Evolutionary conservation across 2,888 invertebrate genomes (phyloP), one percentile per base, ranked within the genome.

Genomic region (Phaedon cochleariae): DNA sequence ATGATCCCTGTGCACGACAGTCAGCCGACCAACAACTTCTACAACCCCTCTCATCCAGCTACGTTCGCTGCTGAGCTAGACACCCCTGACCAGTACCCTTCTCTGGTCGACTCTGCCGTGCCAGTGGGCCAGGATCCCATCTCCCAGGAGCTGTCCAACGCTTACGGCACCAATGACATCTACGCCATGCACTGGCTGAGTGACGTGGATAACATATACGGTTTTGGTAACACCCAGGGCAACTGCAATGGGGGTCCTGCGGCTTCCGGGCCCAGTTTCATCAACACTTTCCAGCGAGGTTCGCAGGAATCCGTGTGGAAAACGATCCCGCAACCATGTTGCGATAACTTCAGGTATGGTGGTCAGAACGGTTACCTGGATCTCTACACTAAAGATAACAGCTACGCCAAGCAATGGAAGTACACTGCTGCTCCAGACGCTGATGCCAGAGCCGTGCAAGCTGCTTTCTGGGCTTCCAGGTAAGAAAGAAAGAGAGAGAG

Each of bases 281-380:
- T 75, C 60, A 75, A 75, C 69, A 73, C 71, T 26, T 75, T 70
- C 70, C 74, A 75, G 52, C 72, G 75, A 69, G 75, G 75, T 15
- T 57, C 74, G 10, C 55, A 64, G 59, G 75, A 75, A 59, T 75
- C 75, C 0, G 74, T 73, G 1, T 75, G 75, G 75, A 75, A 73
- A 49, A 74, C 75, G 5, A 65, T 75, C 57, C 75, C 75, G 18
- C 75, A 75, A 58, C 68, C 75, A 21, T 74, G 74, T 21, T 75
- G 75, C 57, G 75, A 75, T 21, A 15, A 31, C 17, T 75, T 75
- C 69, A 72, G 69, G 65, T 74, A 70, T 51, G 68, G 69, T 41
- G 70, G 72, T 37, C 48, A 26, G 26, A 73, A 75, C 54, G 75
- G 67, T 4, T 74, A 73, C 60, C 58, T 70, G 55, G 70, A 68